Evolutionary conservation across 2,888 invertebrate genomes (phyloP), one percentile per base, ranked within the genome.

Genomic region (Drosophila mayaguana): DNA sequence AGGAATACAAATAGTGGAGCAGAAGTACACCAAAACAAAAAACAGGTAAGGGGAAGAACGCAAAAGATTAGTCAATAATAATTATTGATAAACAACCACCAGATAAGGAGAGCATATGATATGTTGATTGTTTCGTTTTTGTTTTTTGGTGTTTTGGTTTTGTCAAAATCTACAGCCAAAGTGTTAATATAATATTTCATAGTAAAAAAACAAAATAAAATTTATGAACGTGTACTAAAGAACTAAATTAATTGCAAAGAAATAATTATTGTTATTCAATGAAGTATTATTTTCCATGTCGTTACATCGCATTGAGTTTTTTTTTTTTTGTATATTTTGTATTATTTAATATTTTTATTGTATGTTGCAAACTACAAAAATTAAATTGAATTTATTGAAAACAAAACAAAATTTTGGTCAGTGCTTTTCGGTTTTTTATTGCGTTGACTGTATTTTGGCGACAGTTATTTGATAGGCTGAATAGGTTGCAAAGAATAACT

Each of bases 141-240:
- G 42, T 42, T 18, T 40, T 60, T 69, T 73, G 7, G 32, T 32
- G 18, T 72, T 59, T 61, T 51, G 48, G 57, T 81, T 80, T 89
- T 87, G 83, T 84, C 79, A 80, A 90, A 86, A 91, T 89, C 91
- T 90, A 91, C 86, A 90, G 88, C 90, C 91, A 90, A 88, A 86
- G 78, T 81, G 90, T 91, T 91, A 89, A 82, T 54, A 54, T 81
- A 79, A 65, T 78, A 70, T 79, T 75, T 71, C 68, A 62, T 71
- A 78, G 56, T 57, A 75, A 63, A 56, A 63, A 63, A 45, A 48
- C 22, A 22, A 62, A 48, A 56, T 7, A 34, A 53, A 22, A 62
- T 69, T 34, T 65, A 62, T 63, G 53, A 73, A 68, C 55, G 63
- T 55, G 54, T 56, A 56, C 51, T 59, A 55, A 56, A 68, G 42